Evolutionary conservation across 2,888 invertebrate species (phyloP).

Genomic region (Oeneis ivallda): DNA sequence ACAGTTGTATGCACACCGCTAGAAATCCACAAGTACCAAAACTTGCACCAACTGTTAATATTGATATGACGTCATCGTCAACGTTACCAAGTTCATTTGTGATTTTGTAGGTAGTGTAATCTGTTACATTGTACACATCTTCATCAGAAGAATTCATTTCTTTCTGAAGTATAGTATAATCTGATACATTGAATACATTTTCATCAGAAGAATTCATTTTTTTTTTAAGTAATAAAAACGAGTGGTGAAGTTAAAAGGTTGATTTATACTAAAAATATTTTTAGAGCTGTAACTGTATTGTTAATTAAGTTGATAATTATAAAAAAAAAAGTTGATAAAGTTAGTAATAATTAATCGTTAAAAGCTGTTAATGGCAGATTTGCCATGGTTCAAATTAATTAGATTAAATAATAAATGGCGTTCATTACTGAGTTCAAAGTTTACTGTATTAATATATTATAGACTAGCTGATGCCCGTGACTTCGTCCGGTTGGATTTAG

Average conservation of each 20-base stretch:
- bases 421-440: neutral
- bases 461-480: too few relatives aligned
- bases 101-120: neutral
- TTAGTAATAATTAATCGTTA: neutral
- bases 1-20: neutral
- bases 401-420: neutral
- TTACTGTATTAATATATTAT: too few relatives aligned
- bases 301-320: neutral
- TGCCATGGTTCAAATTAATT: neutral
- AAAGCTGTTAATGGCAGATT: neutral
- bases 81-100: conserved; percentile 1
- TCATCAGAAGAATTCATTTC: too few relatives aligned
- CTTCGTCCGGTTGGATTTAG: too few relatives aligned
- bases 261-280: neutral
- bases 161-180: too few relatives aligned
- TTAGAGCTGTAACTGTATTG: neutral
- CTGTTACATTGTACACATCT: neutral
- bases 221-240: neutral
- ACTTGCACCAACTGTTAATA: neutral
- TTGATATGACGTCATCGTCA: neutral
- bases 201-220: too few relatives aligned
- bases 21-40: neutral
- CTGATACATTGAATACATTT: too few relatives aligned
- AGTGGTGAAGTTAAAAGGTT: neutral
- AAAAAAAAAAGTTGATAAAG: neutral